Base-by-base conservation (phyloP, 2,888 invertebrate genomes). In the Drosophila neoperkinsi region DNA sequence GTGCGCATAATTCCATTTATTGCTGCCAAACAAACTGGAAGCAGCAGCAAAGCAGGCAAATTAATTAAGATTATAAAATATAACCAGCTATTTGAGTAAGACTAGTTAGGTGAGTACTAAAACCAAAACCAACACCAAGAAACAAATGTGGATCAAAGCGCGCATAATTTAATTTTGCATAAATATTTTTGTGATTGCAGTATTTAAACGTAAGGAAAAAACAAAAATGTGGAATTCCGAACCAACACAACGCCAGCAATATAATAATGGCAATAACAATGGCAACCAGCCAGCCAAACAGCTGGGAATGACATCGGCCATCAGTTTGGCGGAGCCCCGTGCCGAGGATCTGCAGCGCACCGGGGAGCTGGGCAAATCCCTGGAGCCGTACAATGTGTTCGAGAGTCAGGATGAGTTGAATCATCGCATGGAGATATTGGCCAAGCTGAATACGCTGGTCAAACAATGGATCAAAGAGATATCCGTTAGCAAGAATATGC, bases 381-480 rank as follows among this genome's bases (percentile, higher is more conserved):
- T 99, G 1, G 95, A 95, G 81, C 97, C 97, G 0, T 97, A 96
- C 92, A 97, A 97, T 86, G 97, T 98, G 55, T 98, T 98, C 92
- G 99, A 99, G 94, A 95, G 96, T 0, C 97, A 98, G 79, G 96
- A 96, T 75, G 99, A 99, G 92, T 94, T 99, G 88, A 96, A 97
- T 91, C 98, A 98, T 92, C 95, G 98, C 78, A 96, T 97, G 96
- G 96, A 96, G 88, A 96, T 97, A 72, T 93, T 97, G 73, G 96
- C 96, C 49, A 97, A 98, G 91, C 94, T 99, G 68, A 99, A 99
- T 93, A 95, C 96, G 6, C 94, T 99, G 55, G 99, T 99, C 16
- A 96, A 98, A 82, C 96, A 97, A 91, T 99, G 99, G 99, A 98
- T 99, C 77, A 95, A 96, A 80, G 97, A 98, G 84, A 96, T 98